Conservation (phyloP, 2,113 vertebrate species). For the Ceratotherium simum region DNA sequence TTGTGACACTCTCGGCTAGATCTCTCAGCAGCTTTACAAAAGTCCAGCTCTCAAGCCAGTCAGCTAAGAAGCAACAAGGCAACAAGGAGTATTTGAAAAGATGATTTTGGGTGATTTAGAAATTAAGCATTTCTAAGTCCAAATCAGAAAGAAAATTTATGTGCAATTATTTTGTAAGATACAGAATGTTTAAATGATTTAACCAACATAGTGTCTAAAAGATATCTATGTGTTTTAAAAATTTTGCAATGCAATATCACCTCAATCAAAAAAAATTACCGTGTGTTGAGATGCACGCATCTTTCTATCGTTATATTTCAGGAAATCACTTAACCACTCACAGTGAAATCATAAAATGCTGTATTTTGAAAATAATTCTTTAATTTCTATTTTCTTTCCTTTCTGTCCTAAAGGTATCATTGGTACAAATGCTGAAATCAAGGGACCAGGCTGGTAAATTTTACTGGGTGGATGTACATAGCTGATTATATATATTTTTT, state of each 20-base stretch:
- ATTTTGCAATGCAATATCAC: background rate
- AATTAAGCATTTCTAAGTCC: background rate
- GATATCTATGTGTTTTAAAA: background rate
- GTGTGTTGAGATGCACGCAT: background rate
- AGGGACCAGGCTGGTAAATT: background rate
- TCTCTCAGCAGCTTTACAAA: background rate
- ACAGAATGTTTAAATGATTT: background rate
- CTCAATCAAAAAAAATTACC: background rate
- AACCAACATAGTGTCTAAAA: background rate
- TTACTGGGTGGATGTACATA: background rate
- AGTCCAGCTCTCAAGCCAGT: background rate
- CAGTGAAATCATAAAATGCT: background rate
- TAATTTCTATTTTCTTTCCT: background rate
- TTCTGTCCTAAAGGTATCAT: accelerated
- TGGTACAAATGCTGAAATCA: background rate
- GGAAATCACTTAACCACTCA: background rate
- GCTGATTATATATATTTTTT: accelerated
- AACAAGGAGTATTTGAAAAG: background rate
- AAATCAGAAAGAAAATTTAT: background rate
- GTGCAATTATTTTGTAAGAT: background rate
- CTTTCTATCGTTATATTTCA: background rate
- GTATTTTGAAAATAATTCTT: background rate
- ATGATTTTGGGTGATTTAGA: background rate
- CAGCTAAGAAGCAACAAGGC: background rate
- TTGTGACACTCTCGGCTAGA: background rate